phyloP scores from a whole-genome alignment of 2,797 vertebrate genomes.

The Hyperoplus immaculatus region DNA sequence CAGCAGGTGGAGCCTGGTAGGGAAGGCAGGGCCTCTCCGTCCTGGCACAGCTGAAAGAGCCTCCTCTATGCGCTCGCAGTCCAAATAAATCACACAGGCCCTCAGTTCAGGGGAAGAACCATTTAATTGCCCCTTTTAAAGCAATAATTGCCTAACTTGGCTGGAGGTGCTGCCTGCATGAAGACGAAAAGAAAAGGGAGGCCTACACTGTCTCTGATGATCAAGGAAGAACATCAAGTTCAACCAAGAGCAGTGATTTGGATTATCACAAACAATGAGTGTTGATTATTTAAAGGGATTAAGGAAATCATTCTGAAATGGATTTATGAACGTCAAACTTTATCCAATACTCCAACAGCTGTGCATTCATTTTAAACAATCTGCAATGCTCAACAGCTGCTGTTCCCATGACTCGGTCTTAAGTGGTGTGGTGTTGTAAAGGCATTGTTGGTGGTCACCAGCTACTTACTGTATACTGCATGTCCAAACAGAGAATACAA shows the following conservation, averaged over 20 bases:
- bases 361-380: constrained; percentile 10
- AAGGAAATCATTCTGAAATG: constrained; percentile 24
- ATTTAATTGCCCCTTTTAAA: constrained; percentile 80
- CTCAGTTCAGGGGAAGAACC: constrained; percentile 60
- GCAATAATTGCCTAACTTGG: constrained; percentile 73
- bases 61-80: constrained; percentile 56
- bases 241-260: constrained; percentile 40
- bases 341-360: constrained; percentile 18
- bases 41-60: constrained; percentile 63
- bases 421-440: constrained; percentile 37
- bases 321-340: not conserved
- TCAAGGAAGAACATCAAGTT: constrained; percentile 36
- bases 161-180: constrained; percentile 48
- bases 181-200: constrained; percentile 48
- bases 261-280: constrained; percentile 33
- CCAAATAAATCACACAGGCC: constrained; percentile 72
- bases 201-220: constrained; percentile 39
- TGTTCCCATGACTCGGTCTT: constrained; percentile 5
- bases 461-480: constrained; percentile 42
- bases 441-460: constrained; percentile 42
- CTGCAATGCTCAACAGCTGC: constrained; percentile 31
- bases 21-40: constrained; percentile 49
- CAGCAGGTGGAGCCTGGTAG: constrained; percentile 58
- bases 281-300: constrained; percentile 20
- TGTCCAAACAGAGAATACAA: constrained; percentile 13